These are phyloP conservation scores for Muntiacus reevesi DNA, from an alignment of 2,113 vertebrate species.

Conservation along the genomic window DNA sequence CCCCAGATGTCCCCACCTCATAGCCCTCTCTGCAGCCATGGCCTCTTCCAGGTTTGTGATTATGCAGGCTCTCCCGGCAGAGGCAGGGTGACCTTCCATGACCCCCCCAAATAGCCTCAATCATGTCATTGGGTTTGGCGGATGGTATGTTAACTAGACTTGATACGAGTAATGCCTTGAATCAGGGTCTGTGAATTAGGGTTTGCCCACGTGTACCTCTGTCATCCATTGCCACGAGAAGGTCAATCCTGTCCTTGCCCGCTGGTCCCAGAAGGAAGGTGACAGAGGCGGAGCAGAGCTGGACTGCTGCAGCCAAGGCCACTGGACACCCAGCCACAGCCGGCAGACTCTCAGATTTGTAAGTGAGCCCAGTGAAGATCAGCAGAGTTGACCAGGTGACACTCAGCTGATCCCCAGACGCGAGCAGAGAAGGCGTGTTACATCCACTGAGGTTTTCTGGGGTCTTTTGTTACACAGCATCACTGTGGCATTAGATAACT, in stretches of 20 bases:
- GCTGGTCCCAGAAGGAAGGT: not conserved
- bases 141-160: no score
- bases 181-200: not conserved
- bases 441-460: not conserved
- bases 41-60: not conserved
- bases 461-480: not conserved
- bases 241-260: not conserved
- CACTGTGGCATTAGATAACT: not conserved
- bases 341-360: not conserved
- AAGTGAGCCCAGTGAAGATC: not conserved
- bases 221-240: accelerated
- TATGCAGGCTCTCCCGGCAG: accelerated
- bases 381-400: not conserved
- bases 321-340: not conserved
- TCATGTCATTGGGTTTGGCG: not conserved
- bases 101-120: not conserved
- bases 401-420: not conserved
- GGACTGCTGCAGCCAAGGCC: not conserved
- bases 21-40: not conserved
- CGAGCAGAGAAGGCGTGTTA: not conserved
- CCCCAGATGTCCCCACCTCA: not conserved
- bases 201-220: not conserved
- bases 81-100: not conserved
- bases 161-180: not conserved
- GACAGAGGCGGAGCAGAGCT: not conserved